Percentiles rank a stretch among this genome's conserved stretches.
Conservation (phyloP, 2,888 invertebrate genomes). For the Rhingia campestris region DNA sequence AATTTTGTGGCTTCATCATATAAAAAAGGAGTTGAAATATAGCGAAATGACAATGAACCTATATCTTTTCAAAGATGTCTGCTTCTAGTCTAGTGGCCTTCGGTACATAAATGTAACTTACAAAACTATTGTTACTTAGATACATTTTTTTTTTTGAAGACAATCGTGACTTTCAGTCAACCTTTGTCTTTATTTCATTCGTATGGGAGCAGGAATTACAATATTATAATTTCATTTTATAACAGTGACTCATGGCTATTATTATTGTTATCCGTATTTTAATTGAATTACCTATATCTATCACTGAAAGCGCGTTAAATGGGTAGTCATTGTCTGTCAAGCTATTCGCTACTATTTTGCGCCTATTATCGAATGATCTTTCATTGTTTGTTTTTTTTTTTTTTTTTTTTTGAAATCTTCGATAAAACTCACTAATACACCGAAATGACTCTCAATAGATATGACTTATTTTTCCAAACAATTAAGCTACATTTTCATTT, state of each 20-base stretch:
- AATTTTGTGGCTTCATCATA: too few relatives aligned
- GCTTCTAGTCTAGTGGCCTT: too few relatives aligned
- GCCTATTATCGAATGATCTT: conserved; percentile 45
- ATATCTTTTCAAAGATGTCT: too few relatives aligned
- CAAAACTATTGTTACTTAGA: too few relatives aligned
- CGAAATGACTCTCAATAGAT: conserved; percentile 26
- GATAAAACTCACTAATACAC: conserved; percentile 36
- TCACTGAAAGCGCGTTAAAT: conserved; percentile 51
- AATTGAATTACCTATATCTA: conserved; percentile 64
- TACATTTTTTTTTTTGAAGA: too few relatives aligned
- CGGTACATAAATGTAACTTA: too few relatives aligned
- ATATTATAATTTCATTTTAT: not conserved
- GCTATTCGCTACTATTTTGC: conserved; percentile 65
- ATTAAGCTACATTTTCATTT: conserved; percentile 33
- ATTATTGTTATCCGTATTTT: conserved; percentile 28
- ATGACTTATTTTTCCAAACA: conserved; percentile 20
- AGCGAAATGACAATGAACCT: too few relatives aligned
- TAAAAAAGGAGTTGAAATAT: too few relatives aligned
- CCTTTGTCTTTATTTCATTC: too few relatives aligned
- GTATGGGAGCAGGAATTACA: too few relatives aligned
- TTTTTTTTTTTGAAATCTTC: conserved; percentile 34
- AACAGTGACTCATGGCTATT: conserved; percentile 44
- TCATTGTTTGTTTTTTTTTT: conserved; percentile 36
- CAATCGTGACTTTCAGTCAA: too few relatives aligned
- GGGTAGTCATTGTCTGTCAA: conserved; percentile 71